Base-by-base conservation (phyloP, 2,113 vertebrate genomes). In the Anhinga rufa region DNA sequence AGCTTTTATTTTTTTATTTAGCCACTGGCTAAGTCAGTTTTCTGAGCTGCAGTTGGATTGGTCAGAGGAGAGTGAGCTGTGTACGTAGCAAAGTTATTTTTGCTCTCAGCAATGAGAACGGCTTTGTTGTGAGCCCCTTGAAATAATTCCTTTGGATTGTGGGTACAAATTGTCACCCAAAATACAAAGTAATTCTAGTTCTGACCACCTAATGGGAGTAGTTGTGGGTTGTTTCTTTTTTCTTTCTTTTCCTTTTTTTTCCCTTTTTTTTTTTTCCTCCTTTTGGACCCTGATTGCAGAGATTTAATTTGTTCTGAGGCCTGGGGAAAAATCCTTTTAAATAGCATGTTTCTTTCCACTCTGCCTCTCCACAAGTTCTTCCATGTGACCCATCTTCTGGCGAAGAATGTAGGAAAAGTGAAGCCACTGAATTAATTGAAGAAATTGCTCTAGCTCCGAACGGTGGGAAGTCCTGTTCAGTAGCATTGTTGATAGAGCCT, bases 331-430 rank as follows among this genome's bases (percentile, higher is more conserved):
- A 58, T 72, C 82, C 68, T 95, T 96, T 96, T 26, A 90, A 94
- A 94, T 93, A 82, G 81, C 90, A 74, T 93, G 78, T 94, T 95
- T 95, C 92, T 94, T 95, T 96, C 93, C 84, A 92, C 79, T 93
- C 94, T 97, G 83, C 70, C 72, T 96, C 91, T 93, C 95, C 86
- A 79, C 95, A 97, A 97, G 92, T 94, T 92, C 90, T 95, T 93
- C 91, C 86, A 95, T 95, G 95, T 97, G 95, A 96, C 94, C 91
- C 94, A 95, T 94, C 92, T 92, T 87, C 88, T 93, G 96, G 91
- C 20, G 1, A 82, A 87, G 83, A 92, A 70, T 2, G 29, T 70
- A 79, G 95, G 92, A 96, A 90, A 80, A 95, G 95, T 90, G 94
- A 96, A 97, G 92, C 29, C 81, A 34, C 76, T 95, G 92, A 95